Evolutionary conservation across 2,888 invertebrate species (phyloP).

Genomic region (Tridacna gigas): DNA sequence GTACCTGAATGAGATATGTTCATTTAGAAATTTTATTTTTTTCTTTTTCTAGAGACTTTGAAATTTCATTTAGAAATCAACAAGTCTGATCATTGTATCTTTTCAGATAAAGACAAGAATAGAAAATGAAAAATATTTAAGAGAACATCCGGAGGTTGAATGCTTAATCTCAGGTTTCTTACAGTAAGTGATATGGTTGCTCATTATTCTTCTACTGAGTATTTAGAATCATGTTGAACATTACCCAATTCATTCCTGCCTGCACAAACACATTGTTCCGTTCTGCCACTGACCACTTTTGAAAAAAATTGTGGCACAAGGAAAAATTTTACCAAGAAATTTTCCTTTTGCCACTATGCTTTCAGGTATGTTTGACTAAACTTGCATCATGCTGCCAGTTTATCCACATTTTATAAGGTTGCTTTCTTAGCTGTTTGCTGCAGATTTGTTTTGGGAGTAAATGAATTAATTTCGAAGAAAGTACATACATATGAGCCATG

Average conservation of each 20-base stretch:
- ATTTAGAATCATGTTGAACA: background rate
- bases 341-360: constrained; percentile 7
- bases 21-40: too few species aligned
- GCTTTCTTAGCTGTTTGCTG: background rate
- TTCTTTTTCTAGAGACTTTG: too few species aligned
- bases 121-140: constrained; percentile 82
- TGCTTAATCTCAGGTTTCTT: constrained; percentile 82
- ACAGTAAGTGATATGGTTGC: constrained; percentile 71
- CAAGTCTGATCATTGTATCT: constrained; percentile 12
- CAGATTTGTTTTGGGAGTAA: background rate
- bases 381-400: too few species aligned
- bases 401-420: too few species aligned
- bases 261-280: background rate
- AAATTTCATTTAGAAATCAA: too few species aligned
- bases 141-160: constrained; percentile 84
- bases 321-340: constrained; percentile 9
- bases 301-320: background rate
- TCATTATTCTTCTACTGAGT: background rate
- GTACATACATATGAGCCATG: too few species aligned
- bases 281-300: background rate
- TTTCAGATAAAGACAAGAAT: constrained; percentile 82
- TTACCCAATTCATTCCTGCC: background rate
- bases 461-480: background rate
- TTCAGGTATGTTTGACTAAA: too few species aligned
- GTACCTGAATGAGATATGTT: too few species aligned